Evolutionary conservation across 2,888 invertebrate species (phyloP).

Genomic region (Brachyptera risi): DNA sequence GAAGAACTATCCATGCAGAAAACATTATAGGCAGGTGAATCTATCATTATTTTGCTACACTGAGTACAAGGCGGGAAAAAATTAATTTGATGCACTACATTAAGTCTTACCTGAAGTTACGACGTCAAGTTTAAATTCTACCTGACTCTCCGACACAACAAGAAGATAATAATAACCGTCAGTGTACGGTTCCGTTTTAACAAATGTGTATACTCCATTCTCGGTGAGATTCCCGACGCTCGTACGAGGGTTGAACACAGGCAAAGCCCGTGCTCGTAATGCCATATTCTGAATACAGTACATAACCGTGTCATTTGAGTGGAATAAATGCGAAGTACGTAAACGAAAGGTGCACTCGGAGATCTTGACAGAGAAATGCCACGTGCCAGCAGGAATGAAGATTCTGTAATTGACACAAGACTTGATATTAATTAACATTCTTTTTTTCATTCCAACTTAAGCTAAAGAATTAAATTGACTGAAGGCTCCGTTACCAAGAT

Average conservation of each 20-base stretch:
- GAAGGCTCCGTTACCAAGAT: too few relatives aligned
- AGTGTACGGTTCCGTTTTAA: conserved; percentile 45
- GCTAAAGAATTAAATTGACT: not conserved
- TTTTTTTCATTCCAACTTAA: not conserved
- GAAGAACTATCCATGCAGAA: too few relatives aligned
- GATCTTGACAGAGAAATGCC: conserved; percentile 45
- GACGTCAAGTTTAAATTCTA: conserved; percentile 45
- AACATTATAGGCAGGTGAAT: too few relatives aligned
- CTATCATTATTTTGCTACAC: too few relatives aligned
- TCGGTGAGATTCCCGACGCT: conserved; percentile 39
- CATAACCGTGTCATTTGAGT: conserved; percentile 33
- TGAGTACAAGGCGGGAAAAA: too few relatives aligned
- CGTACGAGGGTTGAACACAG: conserved; percentile 41
- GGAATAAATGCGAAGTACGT: conserved; percentile 33
- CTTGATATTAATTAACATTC: not conserved
- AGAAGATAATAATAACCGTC: conserved; percentile 49
- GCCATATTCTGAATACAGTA: conserved; percentile 44
- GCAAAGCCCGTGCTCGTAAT: conserved; percentile 44
- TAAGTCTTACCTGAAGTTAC: conserved; percentile 41
- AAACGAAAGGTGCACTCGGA: conserved; percentile 44
- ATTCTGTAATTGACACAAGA: conserved; percentile 40
- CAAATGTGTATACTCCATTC: conserved; percentile 41
- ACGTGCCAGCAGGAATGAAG: conserved; percentile 47
- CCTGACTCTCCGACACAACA: conserved; percentile 44
- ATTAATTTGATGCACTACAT: too few relatives aligned